A percentile compares a stretch with the other conserved stretches of the same genome.
Conservation (phyloP, 2,113 vertebrate genomes). For the Stomatorhinus ivindoensis region DNA sequence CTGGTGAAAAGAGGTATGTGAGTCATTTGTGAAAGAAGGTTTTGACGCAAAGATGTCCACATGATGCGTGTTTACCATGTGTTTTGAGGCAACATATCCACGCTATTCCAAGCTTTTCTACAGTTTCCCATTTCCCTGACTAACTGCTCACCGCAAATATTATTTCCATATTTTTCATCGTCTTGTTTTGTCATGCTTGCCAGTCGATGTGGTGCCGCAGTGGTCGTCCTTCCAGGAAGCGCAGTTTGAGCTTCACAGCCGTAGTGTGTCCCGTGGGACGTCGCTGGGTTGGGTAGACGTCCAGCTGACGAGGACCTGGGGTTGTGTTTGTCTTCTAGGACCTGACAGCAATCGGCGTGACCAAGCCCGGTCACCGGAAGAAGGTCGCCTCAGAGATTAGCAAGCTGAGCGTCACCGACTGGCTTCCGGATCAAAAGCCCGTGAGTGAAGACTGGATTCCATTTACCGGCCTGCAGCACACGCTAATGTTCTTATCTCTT, state of each 20-base stretch:
- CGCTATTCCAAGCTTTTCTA: background rate
- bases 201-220: background rate
- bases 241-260: background rate
- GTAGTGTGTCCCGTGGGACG: slow-evolving; percentile 38
- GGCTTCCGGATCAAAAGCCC: slow-evolving; percentile 88
- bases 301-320: background rate
- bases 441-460: slow-evolving; percentile 57
- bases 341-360: slow-evolving; percentile 90
- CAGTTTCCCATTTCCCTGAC: background rate
- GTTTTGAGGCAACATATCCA: background rate
- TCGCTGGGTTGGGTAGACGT: slow-evolving; percentile 36
- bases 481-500: background rate
- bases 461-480: background rate
- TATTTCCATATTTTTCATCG: background rate
- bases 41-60: background rate
- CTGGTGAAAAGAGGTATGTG: background rate
- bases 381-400: slow-evolving; percentile 91
- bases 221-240: background rate
- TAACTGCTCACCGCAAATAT: background rate
- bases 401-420: slow-evolving; percentile 75
- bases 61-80: background rate
- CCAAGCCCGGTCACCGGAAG: slow-evolving; percentile 94
- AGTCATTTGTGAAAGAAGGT: background rate
- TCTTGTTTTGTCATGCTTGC: background rate
- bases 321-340: slow-evolving; percentile 63